Evolutionary conservation across 1,140 invertebrate species (phyloP), one percentile per base, ranked within the genome.

Genomic region (Calephelis nemesis): DNA sequence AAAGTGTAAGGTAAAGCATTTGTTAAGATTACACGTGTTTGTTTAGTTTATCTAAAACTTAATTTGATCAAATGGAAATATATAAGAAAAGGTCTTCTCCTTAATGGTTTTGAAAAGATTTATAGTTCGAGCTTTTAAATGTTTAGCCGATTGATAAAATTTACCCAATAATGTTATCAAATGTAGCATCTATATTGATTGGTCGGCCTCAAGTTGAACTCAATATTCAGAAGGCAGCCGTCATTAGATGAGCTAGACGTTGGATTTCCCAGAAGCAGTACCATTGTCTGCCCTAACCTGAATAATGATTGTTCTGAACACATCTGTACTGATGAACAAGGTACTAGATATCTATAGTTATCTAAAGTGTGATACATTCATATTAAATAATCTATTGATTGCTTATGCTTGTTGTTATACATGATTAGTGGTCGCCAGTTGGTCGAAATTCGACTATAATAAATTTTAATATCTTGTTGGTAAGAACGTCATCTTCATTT

Each of bases 191-290:
- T 48, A 63, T 48, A 63, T 30, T 19, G 47, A 30, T 63, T 45
- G 40, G 12, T 63, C 40, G 42, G 10, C 19, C 47, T 19, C n/a
- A 47, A 47, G 13, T 47, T 15, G 47, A 45, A 63, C 71, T 86
- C 80, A 76, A 75, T 80, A 86, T 86, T 84, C 84, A 78, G 78
- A 70, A 74, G 77, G 75, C 81, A 82, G 69, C 73, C 83, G 75
- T 88, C 87, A 90, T 88, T 87, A 88, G 83, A 78, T 79, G 80
- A 78, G 77, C 82, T 83, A 85, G 84, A 87, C 87, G 82, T 80
- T 79, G 78, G 80, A 87, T 85, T 84, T 81, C 83, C 84, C 81
- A 82, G 76, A 85, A 88, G 81, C 78, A 80, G 78, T 73, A 68
- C 81, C 72, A 81, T 73, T 81, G 77, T 74, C 77, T 69, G 74